phyloP scores from a whole-genome alignment of 2,113 vertebrate genomes.

The Dipodomys ordii region DNA sequence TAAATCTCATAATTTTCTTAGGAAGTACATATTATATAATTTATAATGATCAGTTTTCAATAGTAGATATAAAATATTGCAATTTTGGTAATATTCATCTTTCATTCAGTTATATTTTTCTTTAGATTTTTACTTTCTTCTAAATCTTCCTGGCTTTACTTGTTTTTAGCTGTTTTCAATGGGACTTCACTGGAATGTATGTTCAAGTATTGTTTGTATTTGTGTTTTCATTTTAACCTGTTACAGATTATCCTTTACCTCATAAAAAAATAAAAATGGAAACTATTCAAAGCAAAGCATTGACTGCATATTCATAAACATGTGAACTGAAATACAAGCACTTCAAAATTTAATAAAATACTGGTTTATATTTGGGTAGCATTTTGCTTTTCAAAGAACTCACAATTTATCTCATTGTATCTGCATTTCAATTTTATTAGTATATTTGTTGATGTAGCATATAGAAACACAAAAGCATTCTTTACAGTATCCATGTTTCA shows the following conservation, averaged over 20 bases:
- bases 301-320: neutral
- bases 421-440: neutral
- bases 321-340: neutral
- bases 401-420: neutral
- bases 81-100: neutral
- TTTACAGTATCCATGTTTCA: neutral
- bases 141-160: neutral
- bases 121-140: neutral
- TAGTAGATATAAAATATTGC: neutral
- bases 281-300: neutral
- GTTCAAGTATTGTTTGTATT: accelerated
- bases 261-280: neutral
- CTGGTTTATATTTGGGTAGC: neutral
- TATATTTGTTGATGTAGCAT: slow-evolving; percentile 21
- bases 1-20: slow-evolving; percentile 1
- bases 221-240: neutral
- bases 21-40: neutral
- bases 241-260: neutral
- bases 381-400: slow-evolving; percentile 16
- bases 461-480: neutral
- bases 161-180: neutral
- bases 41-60: neutral
- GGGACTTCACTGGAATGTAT: neutral
- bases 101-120: neutral
- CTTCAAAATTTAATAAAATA: neutral